A percentile compares a stretch with the other conserved stretches of the same genome.
Conservation (phyloP, 2,113 vertebrate genomes). For the Bolborhynchus lineola region DNA sequence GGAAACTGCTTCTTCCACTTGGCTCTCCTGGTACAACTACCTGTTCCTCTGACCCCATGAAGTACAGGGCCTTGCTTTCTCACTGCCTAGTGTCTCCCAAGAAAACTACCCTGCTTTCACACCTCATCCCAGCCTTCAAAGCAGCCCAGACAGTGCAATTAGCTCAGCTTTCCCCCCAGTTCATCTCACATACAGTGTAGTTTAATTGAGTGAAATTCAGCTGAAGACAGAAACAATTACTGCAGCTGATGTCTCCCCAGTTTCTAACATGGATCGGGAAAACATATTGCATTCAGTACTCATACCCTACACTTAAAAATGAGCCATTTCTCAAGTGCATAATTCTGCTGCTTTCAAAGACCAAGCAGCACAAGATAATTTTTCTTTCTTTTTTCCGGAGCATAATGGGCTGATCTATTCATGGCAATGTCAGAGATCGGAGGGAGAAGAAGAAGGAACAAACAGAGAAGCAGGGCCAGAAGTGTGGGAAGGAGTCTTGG, state of each 20-base stretch:
- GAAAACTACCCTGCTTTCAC: neutral
- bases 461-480: neutral
- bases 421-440: neutral
- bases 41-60: neutral
- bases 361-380: neutral
- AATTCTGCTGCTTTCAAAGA: neutral
- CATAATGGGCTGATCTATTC: neutral
- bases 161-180: neutral
- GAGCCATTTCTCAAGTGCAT: neutral
- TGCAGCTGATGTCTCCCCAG: neutral
- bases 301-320: neutral
- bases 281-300: fast-evolving
- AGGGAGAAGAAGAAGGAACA: neutral
- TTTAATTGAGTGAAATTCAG: neutral
- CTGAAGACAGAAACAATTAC: neutral
- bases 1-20: neutral
- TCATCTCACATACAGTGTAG: neutral
- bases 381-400: neutral
- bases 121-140: neutral
- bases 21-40: neutral
- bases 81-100: neutral
- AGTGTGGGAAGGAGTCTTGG: neutral
- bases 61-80: neutral
- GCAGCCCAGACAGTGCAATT: neutral
- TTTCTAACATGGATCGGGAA: neutral